Base-by-base conservation (phyloP, 1,140 invertebrate genomes). In the Limonius californicus region DNA sequence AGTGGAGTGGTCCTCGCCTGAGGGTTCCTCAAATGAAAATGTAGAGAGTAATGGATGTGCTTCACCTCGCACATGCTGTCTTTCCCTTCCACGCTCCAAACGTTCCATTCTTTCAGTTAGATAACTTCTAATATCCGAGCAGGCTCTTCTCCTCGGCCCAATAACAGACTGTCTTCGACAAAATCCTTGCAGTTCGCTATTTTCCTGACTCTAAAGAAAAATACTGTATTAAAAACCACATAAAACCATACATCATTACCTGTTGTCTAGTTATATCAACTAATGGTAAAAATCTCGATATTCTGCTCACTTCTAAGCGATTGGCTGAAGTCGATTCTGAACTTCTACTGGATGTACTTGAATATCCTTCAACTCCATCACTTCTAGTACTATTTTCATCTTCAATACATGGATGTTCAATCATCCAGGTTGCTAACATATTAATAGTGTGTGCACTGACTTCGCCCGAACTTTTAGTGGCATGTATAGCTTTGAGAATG, bases 341-440 rank as follows among this genome's bases (percentile, higher is more conserved):
- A 27, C 23, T 27, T 27, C 23, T 27, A 27, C 23, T 27, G 3
- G 23, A 3, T 4, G 23, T 27, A 27, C 23, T 27, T 4, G 23
- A 3, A 27, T 27, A 27, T 27, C 23, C 23, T 9, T 27, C 23
- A 27, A 27, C n/a, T 39, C 2, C 35, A 14, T 39, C 35, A 39
- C n/a, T 39, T 39, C 35, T 14, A 39, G 3, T 14, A 16, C 9
- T 19, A 50, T 3, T 14, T 30, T 32, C 53, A 27, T 32, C 53
- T 18, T 78, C 80, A 57, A 81, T 76, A 23, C 74, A 77, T 0
- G 85, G 84, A 73, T 87, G 82, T 66, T 87, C 85, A 19, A 87
- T 71, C 85, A 87, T 87, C 85, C 85, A 87, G 0, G 80, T 84
- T n/a, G 84, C 85, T 27, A 87, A 71, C 64, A 79, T 80, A 71